Base-by-base conservation (phyloP, 2,888 invertebrate genomes). In the Coecobrya sp. region DNA sequence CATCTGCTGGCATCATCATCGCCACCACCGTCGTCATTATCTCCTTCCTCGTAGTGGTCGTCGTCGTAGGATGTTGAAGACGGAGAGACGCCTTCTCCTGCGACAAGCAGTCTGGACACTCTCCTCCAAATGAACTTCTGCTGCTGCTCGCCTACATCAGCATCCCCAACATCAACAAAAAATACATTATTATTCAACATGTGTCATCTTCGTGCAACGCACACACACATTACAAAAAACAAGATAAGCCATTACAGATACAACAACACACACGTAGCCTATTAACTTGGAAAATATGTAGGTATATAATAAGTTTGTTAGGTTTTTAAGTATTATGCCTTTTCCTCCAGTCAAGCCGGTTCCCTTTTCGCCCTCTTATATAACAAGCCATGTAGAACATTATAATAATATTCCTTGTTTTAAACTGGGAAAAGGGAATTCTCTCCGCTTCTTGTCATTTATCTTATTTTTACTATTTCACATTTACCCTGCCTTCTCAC, bases 61-160 rank as follows among this genome's bases (percentile, higher is more conserved):
- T 73, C 59, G 55, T 81, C 36, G 59, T n/a, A 85, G 30, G 79
- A 55, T 22, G 49, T 11, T 19, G 30, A 76, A 76, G 62, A 82
- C 59, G 86, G 65, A 79, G 55, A 89, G 89, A 90, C 81, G 93
- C 91, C 90, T 92, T 91, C 85, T 91, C 92, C 92, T 93, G 88
- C 94, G 95, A 93, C 95, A 94, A 93, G 95, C 95, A 94, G 95
- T 95, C 95, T 95, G 95, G 95, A 92, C 93, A 94, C 52, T 92
- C 93, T 85, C 55, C 84, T 87, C 87, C 92, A 87, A 92, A 92
- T 89, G 93, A 93, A 88, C 93, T 92, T 90, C 86, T 85, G 49
- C 85, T 82, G 82, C 42, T 85, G 52, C 81, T 90, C 90, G 86
- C 90, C 90, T 90, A 90, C 90, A 79, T 89, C 70, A 65, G 45